Evolutionary conservation across 2,797 vertebrate species (phyloP).

Genomic region (Podargus strigoides): DNA sequence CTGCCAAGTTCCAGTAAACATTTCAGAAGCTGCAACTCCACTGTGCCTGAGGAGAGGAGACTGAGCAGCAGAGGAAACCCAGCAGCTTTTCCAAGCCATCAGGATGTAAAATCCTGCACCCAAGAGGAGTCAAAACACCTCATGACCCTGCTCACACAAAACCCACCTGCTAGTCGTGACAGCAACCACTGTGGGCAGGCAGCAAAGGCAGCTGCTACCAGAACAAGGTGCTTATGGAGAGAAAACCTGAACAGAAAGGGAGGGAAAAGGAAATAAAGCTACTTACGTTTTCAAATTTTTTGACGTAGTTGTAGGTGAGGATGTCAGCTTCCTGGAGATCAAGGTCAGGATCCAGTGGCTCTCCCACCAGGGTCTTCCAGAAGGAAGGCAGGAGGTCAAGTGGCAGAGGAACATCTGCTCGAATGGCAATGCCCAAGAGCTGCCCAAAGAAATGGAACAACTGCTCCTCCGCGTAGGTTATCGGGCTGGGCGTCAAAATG

Average conservation of each 20-base stretch:
- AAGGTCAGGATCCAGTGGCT: conserved; percentile 83
- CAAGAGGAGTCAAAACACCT: not conserved
- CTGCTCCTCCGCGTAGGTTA: conserved; percentile 95
- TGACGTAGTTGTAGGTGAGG: conserved; percentile 92
- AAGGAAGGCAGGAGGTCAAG: conserved; percentile 92
- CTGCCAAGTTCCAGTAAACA: not conserved
- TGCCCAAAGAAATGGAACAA: conserved; percentile 95
- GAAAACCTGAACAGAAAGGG: not conserved
- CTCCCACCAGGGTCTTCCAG: conserved; percentile 94
- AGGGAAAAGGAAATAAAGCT: accelerated
- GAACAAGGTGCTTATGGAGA: accelerated
- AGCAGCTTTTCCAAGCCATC: not conserved
- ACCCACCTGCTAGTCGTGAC: accelerated
- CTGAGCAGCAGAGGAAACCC: accelerated
- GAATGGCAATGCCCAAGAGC: conserved; percentile 91
- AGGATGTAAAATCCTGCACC: not conserved
- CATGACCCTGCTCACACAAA: not conserved
- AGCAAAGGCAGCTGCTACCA: accelerated
- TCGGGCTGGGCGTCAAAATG: conserved; percentile 90
- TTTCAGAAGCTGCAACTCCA: not conserved
- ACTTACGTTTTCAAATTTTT: conserved; percentile 92
- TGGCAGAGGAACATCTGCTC: conserved; percentile 93
- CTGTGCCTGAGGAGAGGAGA: not conserved
- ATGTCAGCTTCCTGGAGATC: conserved; percentile 95
- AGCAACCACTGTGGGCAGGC: not conserved